Conservation (phyloP, 2,888 invertebrate genomes). For the Polyommatus icarus region DNA sequence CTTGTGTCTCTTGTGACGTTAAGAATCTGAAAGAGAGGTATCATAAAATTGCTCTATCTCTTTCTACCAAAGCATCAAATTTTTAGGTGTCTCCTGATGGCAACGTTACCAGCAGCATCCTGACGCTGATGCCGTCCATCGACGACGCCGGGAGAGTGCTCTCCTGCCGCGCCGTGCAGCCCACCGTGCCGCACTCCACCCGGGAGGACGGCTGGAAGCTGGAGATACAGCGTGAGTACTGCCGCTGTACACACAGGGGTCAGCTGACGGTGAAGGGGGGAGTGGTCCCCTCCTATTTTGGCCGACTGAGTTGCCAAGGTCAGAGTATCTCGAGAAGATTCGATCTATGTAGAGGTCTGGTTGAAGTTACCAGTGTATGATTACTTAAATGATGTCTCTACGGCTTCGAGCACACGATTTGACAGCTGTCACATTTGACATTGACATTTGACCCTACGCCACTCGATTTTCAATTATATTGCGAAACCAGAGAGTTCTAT, state of each 20-base stretch:
- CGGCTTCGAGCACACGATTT: no score
- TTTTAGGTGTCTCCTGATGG: constrained; percentile 77
- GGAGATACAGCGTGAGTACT: constrained; percentile 83
- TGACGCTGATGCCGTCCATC: constrained; percentile 82
- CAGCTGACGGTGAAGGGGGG: no score
- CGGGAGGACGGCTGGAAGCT: constrained; percentile 84
- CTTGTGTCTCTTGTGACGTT: no score
- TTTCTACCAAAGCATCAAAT: constrained; percentile 53
- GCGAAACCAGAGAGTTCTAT: not conserved
- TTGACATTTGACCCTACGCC: not conserved
- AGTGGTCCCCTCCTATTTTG: not conserved
- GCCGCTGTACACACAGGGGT: not conserved
- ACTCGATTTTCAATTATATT: no score
- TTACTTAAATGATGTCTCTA: no score
- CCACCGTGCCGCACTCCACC: constrained; percentile 72
- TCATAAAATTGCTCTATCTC: no score
- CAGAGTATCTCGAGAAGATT: no score
- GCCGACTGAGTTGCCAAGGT: no score
- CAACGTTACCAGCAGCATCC: constrained; percentile 84
- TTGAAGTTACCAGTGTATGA: no score
- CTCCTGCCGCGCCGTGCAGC: constrained; percentile 71
- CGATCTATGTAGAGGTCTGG: no score
- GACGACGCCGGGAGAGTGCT: constrained; percentile 81
- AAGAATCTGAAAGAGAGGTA: no score
- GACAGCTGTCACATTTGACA: no score